phyloP scores from a whole-genome alignment of 2,113 vertebrate genomes.

The Gobiocypris rarus region DNA sequence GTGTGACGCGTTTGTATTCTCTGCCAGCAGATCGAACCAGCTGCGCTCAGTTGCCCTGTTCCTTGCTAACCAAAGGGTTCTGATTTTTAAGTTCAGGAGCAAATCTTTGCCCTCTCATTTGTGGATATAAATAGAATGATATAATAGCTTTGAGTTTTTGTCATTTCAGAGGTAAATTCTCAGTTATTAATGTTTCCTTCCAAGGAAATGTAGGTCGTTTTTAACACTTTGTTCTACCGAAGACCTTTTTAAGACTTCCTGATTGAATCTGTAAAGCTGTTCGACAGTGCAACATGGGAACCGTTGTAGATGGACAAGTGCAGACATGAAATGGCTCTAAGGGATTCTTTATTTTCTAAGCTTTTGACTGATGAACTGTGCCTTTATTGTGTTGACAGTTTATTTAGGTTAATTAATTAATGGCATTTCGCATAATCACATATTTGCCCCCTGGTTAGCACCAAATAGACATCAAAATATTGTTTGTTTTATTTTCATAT shows the following conservation, averaged over 20 bases:
- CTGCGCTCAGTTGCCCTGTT: neutral
- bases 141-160: neutral
- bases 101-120: neutral
- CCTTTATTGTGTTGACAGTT: neutral
- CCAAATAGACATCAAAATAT: neutral
- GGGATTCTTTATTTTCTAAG: neutral
- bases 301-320: neutral
- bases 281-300: neutral
- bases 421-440: neutral
- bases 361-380: neutral
- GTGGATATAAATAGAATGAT: neutral
- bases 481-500: neutral
- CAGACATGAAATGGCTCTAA: conserved; percentile 17
- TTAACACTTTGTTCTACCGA: neutral
- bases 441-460: neutral
- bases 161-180: neutral
- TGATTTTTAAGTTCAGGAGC: conserved; percentile 9
- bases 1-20: neutral
- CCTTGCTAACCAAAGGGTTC: neutral
- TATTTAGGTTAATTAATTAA: neutral
- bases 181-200: conserved; percentile 6
- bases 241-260: conserved; percentile 24
- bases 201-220: neutral
- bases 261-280: neutral
- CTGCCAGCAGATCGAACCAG: neutral